Conservation (phyloP, 2,797 vertebrate species). For the Botia almorhae region DNA sequence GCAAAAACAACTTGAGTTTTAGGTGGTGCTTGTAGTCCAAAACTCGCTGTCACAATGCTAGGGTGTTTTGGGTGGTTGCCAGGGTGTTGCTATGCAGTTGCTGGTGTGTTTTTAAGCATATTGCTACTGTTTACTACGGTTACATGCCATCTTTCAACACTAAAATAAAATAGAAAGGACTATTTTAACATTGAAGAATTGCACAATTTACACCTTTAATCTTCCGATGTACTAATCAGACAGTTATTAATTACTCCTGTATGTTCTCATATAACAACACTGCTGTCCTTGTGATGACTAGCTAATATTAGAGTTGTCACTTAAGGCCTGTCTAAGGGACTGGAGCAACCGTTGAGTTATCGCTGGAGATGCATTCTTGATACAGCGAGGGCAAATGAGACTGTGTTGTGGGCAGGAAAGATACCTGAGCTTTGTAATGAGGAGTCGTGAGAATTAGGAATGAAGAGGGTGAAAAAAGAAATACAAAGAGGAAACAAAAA, state of each 20-base stretch:
- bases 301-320: conserved; percentile 23
- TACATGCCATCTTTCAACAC: background rate
- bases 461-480: background rate
- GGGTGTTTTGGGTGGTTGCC: background rate
- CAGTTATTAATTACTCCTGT: background rate
- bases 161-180: background rate
- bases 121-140: too few relatives aligned
- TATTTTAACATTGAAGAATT: background rate
- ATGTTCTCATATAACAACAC: background rate
- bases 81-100: background rate
- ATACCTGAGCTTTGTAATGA: conserved; percentile 53
- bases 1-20: background rate
- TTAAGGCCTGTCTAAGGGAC: conserved; percentile 25
- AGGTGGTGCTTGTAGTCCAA: background rate
- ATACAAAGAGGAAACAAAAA: conserved; percentile 16
- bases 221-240: background rate
- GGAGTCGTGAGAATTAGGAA: conserved; percentile 39
- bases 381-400: conserved; percentile 71
- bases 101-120: background rate
- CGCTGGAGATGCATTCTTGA: conserved; percentile 28
- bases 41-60: background rate
- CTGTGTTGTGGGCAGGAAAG: conserved; percentile 66
- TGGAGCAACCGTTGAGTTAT: conserved; percentile 15
- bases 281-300: background rate
- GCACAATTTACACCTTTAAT: background rate